These are phyloP conservation scores for Trissolcus basalis DNA, from an alignment of 1,140 invertebrate genomes.

Conservation along the genomic window DNA sequence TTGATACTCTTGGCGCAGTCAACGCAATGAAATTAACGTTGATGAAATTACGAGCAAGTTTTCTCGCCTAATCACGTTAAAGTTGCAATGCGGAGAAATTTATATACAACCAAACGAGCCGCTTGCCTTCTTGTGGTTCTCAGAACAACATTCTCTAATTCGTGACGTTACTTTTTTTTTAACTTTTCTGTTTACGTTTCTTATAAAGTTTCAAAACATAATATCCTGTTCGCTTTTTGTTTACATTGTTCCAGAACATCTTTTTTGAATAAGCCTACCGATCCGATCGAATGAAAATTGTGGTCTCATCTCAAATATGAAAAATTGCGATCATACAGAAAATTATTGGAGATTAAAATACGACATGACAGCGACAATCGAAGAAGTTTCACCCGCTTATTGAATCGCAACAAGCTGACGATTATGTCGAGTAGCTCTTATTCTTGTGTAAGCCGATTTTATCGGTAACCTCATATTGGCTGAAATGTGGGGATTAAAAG, in stretches of 20 bases:
- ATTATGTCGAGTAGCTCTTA: neutral
- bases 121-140: slow-evolving; percentile 3
- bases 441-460: slow-evolving; percentile 1
- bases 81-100: slow-evolving; percentile 52
- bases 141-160: slow-evolving; percentile 30
- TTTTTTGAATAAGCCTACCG: no score
- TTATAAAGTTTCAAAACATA: no score
- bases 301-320: no score
- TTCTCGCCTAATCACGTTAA: slow-evolving; percentile 55
- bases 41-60: slow-evolving; percentile 58
- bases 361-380: neutral
- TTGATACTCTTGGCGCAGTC: slow-evolving; percentile 51
- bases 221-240: no score
- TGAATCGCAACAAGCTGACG: slow-evolving; percentile 7
- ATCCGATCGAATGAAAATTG: no score
- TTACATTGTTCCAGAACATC: no score
- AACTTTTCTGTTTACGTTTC: neutral
- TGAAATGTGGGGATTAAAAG: slow-evolving; percentile 4
- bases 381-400: neutral
- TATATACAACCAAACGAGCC: slow-evolving; percentile 28
- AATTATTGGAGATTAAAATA: neutral
- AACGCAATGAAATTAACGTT: slow-evolving; percentile 50
- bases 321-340: neutral
- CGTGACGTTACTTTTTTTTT: slow-evolving; percentile 8
- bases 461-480: neutral